Conservation (phyloP, 2,113 vertebrate genomes). For the Todiramphus chloris region DNA sequence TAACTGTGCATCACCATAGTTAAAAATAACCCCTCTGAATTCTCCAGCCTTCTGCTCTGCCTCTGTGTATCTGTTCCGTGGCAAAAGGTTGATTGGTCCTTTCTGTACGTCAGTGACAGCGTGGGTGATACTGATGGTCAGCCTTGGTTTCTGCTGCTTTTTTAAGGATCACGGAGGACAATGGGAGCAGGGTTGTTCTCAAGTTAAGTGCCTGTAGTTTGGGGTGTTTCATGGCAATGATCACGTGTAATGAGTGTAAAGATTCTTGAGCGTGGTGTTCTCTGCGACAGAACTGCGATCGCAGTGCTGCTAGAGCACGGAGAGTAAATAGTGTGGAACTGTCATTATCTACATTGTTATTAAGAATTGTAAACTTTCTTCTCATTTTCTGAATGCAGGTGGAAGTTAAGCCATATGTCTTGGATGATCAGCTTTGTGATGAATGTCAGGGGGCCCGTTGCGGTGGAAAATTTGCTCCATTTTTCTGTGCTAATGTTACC, state of each 20-base stretch:
- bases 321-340: neutral
- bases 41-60: neutral
- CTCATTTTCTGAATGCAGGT: conserved; percentile 79
- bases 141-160: neutral
- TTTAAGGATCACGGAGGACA: neutral
- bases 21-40: neutral
- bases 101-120: neutral
- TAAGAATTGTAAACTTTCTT: neutral
- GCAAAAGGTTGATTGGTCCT: neutral
- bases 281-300: neutral
- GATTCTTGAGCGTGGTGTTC: neutral
- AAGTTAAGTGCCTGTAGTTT: neutral
- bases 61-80: neutral
- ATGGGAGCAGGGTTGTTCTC: neutral
- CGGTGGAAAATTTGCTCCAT: conserved; percentile 97
- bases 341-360: neutral
- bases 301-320: neutral
- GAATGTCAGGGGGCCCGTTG: conserved; percentile 99
- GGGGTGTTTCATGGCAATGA: neutral
- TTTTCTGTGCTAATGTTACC: conserved; percentile 99
- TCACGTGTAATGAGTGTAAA: neutral
- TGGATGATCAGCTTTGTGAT: conserved; percentile 99
- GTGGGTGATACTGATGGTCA: neutral
- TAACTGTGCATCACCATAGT: neutral
- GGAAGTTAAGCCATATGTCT: conserved; percentile 99